Base-by-base conservation (phyloP, 2,888 invertebrate species). In the Agrochola circellaris region DNA sequence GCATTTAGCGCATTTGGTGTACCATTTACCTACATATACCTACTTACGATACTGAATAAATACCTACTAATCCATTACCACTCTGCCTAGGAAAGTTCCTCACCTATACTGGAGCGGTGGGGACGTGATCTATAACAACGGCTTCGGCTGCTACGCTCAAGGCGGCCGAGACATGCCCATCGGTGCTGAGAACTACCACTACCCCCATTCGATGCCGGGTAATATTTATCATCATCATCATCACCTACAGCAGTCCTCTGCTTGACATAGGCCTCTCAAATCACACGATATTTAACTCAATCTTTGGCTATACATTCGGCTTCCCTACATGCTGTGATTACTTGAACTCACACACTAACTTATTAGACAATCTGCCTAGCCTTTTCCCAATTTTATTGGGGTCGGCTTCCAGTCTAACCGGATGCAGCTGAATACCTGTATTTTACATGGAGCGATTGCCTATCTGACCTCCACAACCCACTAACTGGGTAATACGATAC, bases 171-270 rank as follows among this genome's bases (percentile, higher is more conserved):
- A 26, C 0, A 68, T 73, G 8, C 96, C 96, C 9, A 93, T 95
- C 34, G 92, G 92, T 0, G 94, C 95, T 2, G 95, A 96, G 85
- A 95, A 95, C 90, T 96, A 91, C 48, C 95, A 95, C 85, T 96
- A 93, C 84, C 89, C 96, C 0, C 96, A 96, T 68, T 95, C 95
- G 0, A 95, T 95, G 93, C 94, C 95, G n/a, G 96, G 96, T 95
- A 70, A 71, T 38, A 34, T 42, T 20, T 9, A 17, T 38, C 38
- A n/a, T n/a, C 64, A 62, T 17, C 17, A n/a, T 13, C 13, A 42
- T 38, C 38, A 42, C 42, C 42, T 4, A 64, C 7, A 38, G 0
- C 15, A 15, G 38, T n/a, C n/a, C 2, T 9, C n/a, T n/a, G 38
- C 9, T 64, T 15, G 34, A 23, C 7, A 34, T 62, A 13, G 1